Conservation (phyloP, 2,113 vertebrate genomes). For the Stomatorhinus ivindoensis region DNA sequence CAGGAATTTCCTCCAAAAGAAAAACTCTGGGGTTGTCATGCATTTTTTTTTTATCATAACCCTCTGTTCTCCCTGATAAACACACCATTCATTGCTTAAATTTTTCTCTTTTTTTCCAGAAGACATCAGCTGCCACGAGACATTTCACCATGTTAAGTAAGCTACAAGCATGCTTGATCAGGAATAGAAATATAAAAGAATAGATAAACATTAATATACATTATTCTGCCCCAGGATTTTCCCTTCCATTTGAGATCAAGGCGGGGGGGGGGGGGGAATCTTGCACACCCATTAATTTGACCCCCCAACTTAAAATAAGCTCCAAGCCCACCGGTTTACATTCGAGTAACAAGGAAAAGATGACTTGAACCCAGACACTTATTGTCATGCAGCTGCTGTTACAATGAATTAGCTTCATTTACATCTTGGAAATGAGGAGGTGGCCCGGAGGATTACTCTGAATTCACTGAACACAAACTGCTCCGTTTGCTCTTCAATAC, state of each 20-base stretch:
- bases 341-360: conserved; percentile 45
- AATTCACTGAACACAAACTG: neutral
- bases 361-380: neutral
- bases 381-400: conserved; percentile 11
- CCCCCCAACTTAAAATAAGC: neutral
- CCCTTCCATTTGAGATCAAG: conserved; percentile 32
- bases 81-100: neutral
- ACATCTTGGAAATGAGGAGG: conserved; percentile 14
- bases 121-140: neutral
- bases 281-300: neutral
- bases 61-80: neutral
- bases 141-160: neutral
- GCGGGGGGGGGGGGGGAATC: neutral
- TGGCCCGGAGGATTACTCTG: neutral
- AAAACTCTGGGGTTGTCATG: neutral
- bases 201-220: neutral
- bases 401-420: conserved; percentile 12
- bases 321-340: conserved; percentile 22
- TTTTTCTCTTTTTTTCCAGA: neutral
- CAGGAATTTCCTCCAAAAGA: neutral
- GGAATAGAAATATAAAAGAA: neutral
- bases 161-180: neutral
- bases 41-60: neutral
- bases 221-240: conserved; percentile 42
- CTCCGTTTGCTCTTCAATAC: neutral